Evolutionary conservation across 1,140 invertebrate species (phyloP).

Genomic region (Metopolophium dirhodum): DNA sequence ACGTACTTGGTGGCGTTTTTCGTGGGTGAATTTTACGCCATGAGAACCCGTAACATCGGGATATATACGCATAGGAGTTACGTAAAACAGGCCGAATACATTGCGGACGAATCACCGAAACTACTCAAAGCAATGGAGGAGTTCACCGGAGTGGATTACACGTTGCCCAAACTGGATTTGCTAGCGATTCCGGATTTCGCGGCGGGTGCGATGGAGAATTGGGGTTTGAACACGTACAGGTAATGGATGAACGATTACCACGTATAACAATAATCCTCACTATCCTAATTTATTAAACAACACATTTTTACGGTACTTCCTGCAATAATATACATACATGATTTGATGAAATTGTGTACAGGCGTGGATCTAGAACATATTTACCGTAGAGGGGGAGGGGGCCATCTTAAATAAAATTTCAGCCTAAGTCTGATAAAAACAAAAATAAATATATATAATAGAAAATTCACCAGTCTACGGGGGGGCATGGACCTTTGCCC

Average conservation of each 20-base stretch:
- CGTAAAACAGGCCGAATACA: conserved; percentile 62
- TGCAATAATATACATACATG: background rate
- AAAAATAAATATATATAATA: too few relatives aligned
- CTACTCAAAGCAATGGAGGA: conserved; percentile 61
- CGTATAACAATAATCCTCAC: background rate
- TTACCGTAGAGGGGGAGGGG: too few relatives aligned
- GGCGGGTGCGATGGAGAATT: conserved; percentile 87
- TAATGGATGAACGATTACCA: conserved; percentile 58
- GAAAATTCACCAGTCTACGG: too few relatives aligned
- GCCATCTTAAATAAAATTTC: too few relatives aligned
- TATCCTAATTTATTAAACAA: background rate
- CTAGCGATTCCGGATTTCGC: conserved; percentile 78
- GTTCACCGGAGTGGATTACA: conserved; percentile 59
- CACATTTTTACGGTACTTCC: background rate
- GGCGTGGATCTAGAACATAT: too few relatives aligned
- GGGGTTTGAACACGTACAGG: conserved; percentile 72
- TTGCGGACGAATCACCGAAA: conserved; percentile 63
- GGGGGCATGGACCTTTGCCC: too few relatives aligned
- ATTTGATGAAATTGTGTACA: background rate
- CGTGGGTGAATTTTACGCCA: conserved; percentile 70
- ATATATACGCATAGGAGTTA: conserved; percentile 15
- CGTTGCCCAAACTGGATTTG: conserved; percentile 68
- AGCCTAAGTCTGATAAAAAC: too few relatives aligned
- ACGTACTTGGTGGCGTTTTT: conserved; percentile 78
- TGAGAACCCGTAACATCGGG: background rate